Conservation (phyloP, 2,888 invertebrate genomes). For the Hydriomena furcata region DNA sequence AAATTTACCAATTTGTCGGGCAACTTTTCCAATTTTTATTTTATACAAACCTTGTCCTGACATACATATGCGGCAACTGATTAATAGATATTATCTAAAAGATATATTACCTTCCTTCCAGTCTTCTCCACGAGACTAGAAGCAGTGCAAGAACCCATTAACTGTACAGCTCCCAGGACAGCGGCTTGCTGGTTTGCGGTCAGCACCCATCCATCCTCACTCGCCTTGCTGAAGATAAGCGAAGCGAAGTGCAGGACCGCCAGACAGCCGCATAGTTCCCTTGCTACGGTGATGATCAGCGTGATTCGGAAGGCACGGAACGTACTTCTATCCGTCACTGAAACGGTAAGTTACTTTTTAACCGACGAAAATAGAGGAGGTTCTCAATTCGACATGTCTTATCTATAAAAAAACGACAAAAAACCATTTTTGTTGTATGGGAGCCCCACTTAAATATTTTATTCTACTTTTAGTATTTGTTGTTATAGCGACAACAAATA, state of each 20-base stretch:
- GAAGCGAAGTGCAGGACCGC: constrained; percentile 76
- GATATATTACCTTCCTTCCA: constrained; percentile 63
- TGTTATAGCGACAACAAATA: no score
- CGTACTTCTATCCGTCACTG: constrained; percentile 66
- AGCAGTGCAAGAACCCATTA: constrained; percentile 70
- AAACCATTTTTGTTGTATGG: no score
- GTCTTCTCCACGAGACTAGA: constrained; percentile 68
- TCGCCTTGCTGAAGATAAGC: constrained; percentile 71
- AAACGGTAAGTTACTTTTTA: not conserved
- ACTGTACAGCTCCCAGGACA: constrained; percentile 65
- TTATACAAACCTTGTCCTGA: no score
- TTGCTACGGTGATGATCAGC: constrained; percentile 67
- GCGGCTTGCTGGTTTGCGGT: constrained; percentile 72
- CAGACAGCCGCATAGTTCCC: constrained; percentile 74
- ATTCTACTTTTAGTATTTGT: no score
- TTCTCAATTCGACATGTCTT: no score
- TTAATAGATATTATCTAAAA: no score
- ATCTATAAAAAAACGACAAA: no score
- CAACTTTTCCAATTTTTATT: no score
- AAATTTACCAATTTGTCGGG: no score
- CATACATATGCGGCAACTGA: no score
- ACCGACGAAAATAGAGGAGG: no score
- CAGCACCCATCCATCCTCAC: constrained; percentile 54
- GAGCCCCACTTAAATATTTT: no score
- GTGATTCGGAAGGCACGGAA: constrained; percentile 83